Percentiles rank a stretch among this genome's conserved stretches.
These are phyloP conservation scores for Micronisus gabar DNA, from an alignment of 2,113 vertebrate genomes.

Conservation along the genomic window DNA sequence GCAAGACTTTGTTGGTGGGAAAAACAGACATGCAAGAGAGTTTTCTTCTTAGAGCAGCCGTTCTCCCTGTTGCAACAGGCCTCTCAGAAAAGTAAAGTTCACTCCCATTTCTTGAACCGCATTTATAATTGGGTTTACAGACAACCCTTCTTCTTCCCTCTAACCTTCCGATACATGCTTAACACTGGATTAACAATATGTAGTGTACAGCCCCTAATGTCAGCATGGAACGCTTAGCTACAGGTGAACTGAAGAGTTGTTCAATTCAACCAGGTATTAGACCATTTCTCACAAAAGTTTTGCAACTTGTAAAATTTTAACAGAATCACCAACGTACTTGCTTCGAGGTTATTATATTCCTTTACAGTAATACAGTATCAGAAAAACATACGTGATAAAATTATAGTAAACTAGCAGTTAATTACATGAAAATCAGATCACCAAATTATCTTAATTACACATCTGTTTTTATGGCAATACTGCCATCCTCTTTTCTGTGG, in stretches of 20 bases:
- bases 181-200: not conserved
- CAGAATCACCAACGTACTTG: not conserved
- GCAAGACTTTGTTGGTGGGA: not conserved
- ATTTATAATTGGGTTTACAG: not conserved
- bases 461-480: not conserved
- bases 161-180: no score
- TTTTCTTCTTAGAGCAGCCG: not conserved
- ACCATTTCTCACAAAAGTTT: not conserved
- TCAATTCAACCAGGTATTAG: not conserved
- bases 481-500: not conserved
- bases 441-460: not conserved
- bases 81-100: not conserved
- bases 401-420: not conserved
- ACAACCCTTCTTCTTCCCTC: not conserved
- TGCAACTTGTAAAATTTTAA: not conserved
- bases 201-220: not conserved
- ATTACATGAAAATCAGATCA: not conserved
- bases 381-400: not conserved
- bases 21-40: not conserved
- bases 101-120: not conserved
- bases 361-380: not conserved
- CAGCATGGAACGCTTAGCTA: not conserved
- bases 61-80: not conserved
- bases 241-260: not conserved
- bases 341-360: not conserved